Percentiles rank a stretch among this genome's conserved stretches.
These are phyloP conservation scores for Xyrichtys novacula DNA, from an alignment of 2,797 vertebrate genomes.

Conservation along the genomic window DNA sequence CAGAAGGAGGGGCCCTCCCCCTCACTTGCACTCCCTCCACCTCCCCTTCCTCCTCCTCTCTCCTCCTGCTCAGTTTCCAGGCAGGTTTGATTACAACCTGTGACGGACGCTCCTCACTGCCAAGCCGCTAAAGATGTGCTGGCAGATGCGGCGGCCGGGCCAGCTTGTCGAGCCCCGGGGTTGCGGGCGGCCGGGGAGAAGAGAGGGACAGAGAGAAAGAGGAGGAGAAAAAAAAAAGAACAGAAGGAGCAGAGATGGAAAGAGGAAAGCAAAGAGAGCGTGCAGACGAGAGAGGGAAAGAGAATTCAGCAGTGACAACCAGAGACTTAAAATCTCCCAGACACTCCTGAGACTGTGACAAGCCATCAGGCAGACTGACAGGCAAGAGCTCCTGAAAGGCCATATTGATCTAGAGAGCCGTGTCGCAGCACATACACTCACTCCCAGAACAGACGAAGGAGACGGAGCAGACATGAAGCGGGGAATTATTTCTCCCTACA, in stretches of 20 bases:
- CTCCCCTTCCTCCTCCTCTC: conserved; percentile 40
- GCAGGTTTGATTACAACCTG: conserved; percentile 98
- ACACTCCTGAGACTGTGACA: conserved; percentile 66
- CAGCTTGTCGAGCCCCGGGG: conserved; percentile 83
- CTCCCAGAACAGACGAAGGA: conserved; percentile 51
- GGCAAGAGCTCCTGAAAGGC: conserved; percentile 47
- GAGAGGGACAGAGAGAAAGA: conserved; percentile 61
- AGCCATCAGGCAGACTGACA: conserved; percentile 56
- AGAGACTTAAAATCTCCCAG: conserved; percentile 48
- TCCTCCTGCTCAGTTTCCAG: conserved; percentile 83
- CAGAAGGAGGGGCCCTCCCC: conserved; percentile 91
- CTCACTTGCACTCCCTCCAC: conserved; percentile 60
- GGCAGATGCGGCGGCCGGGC: conserved; percentile 91
- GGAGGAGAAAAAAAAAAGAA: conserved; percentile 1
- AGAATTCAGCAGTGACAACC: conserved; percentile 25
- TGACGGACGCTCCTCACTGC: conserved; percentile 92
- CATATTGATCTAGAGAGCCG: conserved; percentile 70
- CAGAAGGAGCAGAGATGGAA: conserved; percentile 38
- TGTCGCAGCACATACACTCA: conserved; percentile 33
- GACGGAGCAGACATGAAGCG: conserved; percentile 23
- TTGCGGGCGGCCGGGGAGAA: conserved; percentile 69
- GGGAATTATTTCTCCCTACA: conserved; percentile 47
- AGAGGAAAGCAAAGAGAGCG: conserved; percentile 30
- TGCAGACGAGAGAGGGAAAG: conserved; percentile 25
- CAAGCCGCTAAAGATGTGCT: conserved; percentile 97